Percentiles rank a stretch among this genome's conserved stretches.
Conservation (phyloP, 2,797 vertebrate genomes). For the Brachymystax lenok region DNA sequence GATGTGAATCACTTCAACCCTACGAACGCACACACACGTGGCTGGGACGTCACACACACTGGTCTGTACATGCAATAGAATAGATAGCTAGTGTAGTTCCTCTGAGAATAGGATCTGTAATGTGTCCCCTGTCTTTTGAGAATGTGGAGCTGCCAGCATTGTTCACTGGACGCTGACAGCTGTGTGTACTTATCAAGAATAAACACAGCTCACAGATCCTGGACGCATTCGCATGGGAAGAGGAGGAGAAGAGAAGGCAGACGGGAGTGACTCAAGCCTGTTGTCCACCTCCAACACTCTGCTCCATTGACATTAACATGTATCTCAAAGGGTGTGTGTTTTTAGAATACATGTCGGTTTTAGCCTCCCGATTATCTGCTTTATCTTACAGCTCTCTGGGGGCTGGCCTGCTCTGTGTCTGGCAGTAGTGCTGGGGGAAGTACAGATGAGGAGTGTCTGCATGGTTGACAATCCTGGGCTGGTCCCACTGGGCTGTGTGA, state of each 20-base stretch:
- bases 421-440: slow-evolving; percentile 34
- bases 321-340: no score
- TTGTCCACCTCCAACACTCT: not conserved
- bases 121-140: slow-evolving; percentile 62
- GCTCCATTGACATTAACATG: not conserved
- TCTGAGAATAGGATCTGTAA: slow-evolving; percentile 62
- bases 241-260: slow-evolving; percentile 15
- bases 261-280: slow-evolving; percentile 7
- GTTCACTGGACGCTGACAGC: slow-evolving; percentile 67
- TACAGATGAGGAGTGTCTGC: slow-evolving; percentile 62
- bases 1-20: not conserved
- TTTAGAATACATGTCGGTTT: slow-evolving; percentile 1
- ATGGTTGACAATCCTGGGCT: slow-evolving; percentile 59
- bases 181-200: slow-evolving; percentile 64
- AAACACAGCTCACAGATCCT: slow-evolving; percentile 36
- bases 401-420: slow-evolving; percentile 45
- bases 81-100: slow-evolving; percentile 54
- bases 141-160: slow-evolving; percentile 71
- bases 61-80: slow-evolving; percentile 20
- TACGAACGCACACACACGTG: not conserved
- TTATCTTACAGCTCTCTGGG: slow-evolving; percentile 2
- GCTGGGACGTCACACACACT: slow-evolving; percentile 2
- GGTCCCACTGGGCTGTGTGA: slow-evolving; percentile 34
- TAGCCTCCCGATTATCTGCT: slow-evolving; percentile 22
- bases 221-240: not conserved